Base-by-base conservation (phyloP, 2,113 vertebrate species). In the Bubo bubo region DNA sequence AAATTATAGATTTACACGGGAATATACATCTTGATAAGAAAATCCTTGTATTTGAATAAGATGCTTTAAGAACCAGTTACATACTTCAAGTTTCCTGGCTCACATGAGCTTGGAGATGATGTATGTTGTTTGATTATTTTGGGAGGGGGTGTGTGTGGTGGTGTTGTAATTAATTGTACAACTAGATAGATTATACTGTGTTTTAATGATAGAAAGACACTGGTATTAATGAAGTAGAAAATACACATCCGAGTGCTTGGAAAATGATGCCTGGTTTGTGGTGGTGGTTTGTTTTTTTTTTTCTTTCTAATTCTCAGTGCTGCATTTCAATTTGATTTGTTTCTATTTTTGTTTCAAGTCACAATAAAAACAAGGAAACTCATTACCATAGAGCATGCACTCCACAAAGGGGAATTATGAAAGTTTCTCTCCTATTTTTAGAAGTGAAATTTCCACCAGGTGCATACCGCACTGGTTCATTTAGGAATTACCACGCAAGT, bases 391-490 rank as follows among this genome's bases (percentile, higher is more conserved):
- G 59, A 94, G 71, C 52, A 6, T 43, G 47, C 74, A 55, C 96
- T 90, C 79, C 95, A 50, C 85, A 60, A 37, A 95, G 87, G 79
- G 92, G 86, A 94, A 94, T 95, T 90, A 64, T 45, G 60, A 88
- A 93, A 93, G 64, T 93, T 97, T 97, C 88, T 81, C 53, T 93
- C 84, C 74, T 98, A 71, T 90, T 95, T 97, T 98, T 97, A 97
- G 96, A 84, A 92, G 68, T 81, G 90, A 97, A 94, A 91, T 95
- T 92, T 96, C 92, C 91, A 90, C 92, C 74, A 85, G 92, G 66
- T 96, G 56, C 55, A 23, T 35, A n/a, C 32, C 30, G 68, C 66
- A 27, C 15, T 3, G 66, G 32, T 50, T 91, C 73, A 22, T 53
- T 93, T 76, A 94, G 94, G 94, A 70, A 95, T 95, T 64, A 37